Conservation (phyloP, 2,113 vertebrate species). For the Fregata magnificens region DNA sequence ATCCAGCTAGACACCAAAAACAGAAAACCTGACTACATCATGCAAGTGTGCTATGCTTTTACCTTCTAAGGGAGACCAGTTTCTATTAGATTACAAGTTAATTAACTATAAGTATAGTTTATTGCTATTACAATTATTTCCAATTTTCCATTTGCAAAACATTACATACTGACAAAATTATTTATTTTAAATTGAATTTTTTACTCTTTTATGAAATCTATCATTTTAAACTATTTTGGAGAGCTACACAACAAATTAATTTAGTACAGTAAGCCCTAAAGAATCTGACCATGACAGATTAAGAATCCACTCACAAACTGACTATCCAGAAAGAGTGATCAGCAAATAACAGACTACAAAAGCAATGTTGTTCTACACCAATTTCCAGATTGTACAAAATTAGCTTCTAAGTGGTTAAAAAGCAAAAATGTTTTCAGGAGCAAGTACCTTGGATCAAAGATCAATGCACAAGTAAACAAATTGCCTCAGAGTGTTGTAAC, state of each 20-base stretch:
- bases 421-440: not conserved
- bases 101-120: not conserved
- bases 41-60: not conserved
- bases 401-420: not conserved
- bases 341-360: not conserved
- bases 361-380: not conserved
- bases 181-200: not conserved
- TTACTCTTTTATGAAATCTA: not conserved
- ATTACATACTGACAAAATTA: not conserved
- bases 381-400: not conserved
- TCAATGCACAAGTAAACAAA: constrained; percentile 10
- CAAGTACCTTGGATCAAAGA: not conserved
- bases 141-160: not conserved
- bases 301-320: not conserved
- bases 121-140: not conserved
- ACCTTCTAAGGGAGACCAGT: not conserved
- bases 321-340: not conserved
- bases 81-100: not conserved
- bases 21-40: not conserved
- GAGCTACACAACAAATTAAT: not conserved
- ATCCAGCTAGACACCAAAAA: not conserved
- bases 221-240: not conserved
- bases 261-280: not conserved
- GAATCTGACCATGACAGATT: not conserved
- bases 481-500: not conserved